These are phyloP conservation scores for Pungitius pungitius DNA, from an alignment of 2,113 vertebrate genomes.

Conservation along the genomic window DNA sequence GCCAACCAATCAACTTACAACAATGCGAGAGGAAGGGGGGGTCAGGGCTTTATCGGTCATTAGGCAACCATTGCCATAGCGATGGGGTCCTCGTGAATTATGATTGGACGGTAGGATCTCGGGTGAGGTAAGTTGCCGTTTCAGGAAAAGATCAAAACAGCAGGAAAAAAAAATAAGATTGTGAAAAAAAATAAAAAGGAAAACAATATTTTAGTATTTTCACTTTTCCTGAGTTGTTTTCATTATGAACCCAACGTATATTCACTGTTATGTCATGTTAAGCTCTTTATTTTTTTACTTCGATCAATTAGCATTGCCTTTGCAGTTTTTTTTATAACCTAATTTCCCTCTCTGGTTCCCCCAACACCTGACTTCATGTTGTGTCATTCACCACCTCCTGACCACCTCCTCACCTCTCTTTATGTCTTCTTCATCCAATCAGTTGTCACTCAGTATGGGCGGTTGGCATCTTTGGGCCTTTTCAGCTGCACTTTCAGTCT, in stretches of 20 bases:
- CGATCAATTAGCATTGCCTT: slow-evolving; percentile 51
- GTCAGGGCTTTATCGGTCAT: slow-evolving; percentile 80
- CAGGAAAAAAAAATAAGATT: slow-evolving; percentile 80
- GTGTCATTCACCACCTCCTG: slow-evolving; percentile 24
- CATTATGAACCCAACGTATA: slow-evolving; percentile 49
- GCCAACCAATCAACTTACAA: slow-evolving; percentile 85
- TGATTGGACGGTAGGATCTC: slow-evolving; percentile 81
- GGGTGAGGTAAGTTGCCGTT: slow-evolving; percentile 78
- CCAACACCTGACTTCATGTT: slow-evolving; percentile 21
- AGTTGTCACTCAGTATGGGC: slow-evolving; percentile 82
- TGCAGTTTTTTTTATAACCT: slow-evolving; percentile 25
- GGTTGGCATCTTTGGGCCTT: slow-evolving; percentile 91
- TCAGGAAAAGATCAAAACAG: slow-evolving; percentile 81
- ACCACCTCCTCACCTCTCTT: slow-evolving; percentile 61
- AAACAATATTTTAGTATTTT: slow-evolving; percentile 78
- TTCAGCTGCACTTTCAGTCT: slow-evolving; percentile 94
- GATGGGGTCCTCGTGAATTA: slow-evolving; percentile 83
- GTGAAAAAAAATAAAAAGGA: slow-evolving; percentile 75
- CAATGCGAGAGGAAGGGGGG: slow-evolving; percentile 81
- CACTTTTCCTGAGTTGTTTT: slow-evolving; percentile 59
- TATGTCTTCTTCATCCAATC: slow-evolving; percentile 37
- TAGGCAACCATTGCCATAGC: slow-evolving; percentile 82
- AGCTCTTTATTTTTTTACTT: slow-evolving; percentile 35
- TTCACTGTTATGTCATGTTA: slow-evolving; percentile 49
- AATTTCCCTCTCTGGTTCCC: slow-evolving; percentile 31